Percentiles rank a stretch among this genome's conserved stretches.
Conservation (phyloP, 2,797 vertebrate species). For the Enteromius thamalakanensis region DNA sequence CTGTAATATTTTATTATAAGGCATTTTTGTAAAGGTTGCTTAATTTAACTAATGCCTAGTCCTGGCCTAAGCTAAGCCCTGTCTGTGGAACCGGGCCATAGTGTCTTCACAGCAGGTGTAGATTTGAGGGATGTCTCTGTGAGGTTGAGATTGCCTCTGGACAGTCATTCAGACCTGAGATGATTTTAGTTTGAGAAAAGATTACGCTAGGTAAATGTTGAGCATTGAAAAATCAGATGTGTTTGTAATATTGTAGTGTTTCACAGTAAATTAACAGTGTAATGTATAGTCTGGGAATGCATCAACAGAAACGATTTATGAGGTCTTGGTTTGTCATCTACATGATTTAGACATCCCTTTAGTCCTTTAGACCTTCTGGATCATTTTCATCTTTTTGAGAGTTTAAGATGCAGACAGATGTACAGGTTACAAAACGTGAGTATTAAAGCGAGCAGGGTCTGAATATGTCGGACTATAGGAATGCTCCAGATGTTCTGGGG, state of each 20-base stretch:
- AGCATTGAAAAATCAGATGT: neutral
- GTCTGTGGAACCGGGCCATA: no score
- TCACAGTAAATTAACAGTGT: slow-evolving; percentile 1
- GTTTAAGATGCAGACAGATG: slow-evolving; percentile 10
- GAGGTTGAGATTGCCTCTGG: neutral
- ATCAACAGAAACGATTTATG: slow-evolving; percentile 25
- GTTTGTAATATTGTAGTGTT: neutral
- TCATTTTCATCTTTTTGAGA: slow-evolving; percentile 14
- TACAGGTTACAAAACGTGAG: slow-evolving; percentile 43
- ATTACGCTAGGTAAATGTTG: neutral
- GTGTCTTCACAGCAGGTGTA: slow-evolving; percentile 31
- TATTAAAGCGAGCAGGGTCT: neutral
- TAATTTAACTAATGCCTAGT: no score
- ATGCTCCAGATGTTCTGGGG: slow-evolving; percentile 61
- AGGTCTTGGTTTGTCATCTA: slow-evolving; percentile 9
- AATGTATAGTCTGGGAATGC: slow-evolving; percentile 33
- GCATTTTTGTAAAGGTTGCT: no score
- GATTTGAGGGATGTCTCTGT: slow-evolving; percentile 40
- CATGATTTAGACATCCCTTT: slow-evolving; percentile 23
- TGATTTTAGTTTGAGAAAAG: neutral
- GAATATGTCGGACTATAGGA: slow-evolving; percentile 32
- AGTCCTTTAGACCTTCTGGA: slow-evolving; percentile 16
- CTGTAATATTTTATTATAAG: no score
- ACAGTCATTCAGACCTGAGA: slow-evolving; percentile 19
- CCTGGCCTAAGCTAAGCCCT: no score